Evolutionary conservation across 2,888 invertebrate species (phyloP).

Genomic region (Brachylomia viminalis): DNA sequence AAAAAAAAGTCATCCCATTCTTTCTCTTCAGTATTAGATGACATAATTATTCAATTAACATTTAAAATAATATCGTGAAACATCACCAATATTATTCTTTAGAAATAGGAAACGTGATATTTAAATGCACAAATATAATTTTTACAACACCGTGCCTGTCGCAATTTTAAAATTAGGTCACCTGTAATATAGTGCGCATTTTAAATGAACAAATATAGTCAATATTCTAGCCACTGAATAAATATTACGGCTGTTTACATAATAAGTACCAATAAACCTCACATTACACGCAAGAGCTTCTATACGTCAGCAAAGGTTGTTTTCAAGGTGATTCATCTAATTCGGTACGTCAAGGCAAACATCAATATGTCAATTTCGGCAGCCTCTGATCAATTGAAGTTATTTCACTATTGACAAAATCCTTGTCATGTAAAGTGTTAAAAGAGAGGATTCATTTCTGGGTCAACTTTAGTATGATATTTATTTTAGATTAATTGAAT

Average conservation of each 20-base stretch:
- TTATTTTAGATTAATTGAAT: not conserved
- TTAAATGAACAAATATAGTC: not conserved
- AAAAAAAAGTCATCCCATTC: constrained; percentile 10
- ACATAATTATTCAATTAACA: constrained; percentile 4
- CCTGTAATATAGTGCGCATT: constrained; percentile 7
- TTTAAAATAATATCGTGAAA: constrained; percentile 12
- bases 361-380: constrained; percentile 66
- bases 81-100: not conserved
- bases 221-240: constrained; percentile 21
- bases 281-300: constrained; percentile 37
- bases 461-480: constrained; percentile 28
- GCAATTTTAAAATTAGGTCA: not conserved
- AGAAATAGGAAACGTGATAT: not conserved
- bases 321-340: constrained; percentile 65
- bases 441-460: constrained; percentile 44
- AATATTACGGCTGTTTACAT: constrained; percentile 41
- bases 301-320: constrained; percentile 55
- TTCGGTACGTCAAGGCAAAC: constrained; percentile 71
- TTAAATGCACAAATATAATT: constrained; percentile 3
- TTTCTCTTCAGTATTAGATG: not conserved
- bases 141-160: not conserved
- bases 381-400: constrained; percentile 54
- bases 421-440: constrained; percentile 58
- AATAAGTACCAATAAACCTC: constrained; percentile 11
- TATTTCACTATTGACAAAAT: constrained; percentile 51